Evolutionary conservation across 2,797 vertebrate genomes (phyloP).

Genomic region (Lindbergichthys nudifrons): DNA sequence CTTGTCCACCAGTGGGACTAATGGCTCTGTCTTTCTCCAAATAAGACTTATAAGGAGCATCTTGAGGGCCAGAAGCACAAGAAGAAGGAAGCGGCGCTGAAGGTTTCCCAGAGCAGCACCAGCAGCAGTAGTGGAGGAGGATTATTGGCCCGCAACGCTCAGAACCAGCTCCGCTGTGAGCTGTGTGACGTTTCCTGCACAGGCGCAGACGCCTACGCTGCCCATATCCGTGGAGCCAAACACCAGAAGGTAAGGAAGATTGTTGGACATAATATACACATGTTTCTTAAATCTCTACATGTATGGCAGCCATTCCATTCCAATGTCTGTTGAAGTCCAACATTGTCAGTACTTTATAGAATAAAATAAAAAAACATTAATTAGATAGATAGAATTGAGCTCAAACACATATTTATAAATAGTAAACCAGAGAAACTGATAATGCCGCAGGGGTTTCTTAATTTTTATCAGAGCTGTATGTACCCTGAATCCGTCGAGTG

Average conservation of each 20-base stretch:
- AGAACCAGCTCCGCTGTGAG: conserved; percentile 97
- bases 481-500: not conserved
- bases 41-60: conserved; percentile 96
- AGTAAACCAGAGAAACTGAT: too few relatives aligned
- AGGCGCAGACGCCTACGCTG: conserved; percentile 95
- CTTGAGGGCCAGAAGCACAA: conserved; percentile 99
- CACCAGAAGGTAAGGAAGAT: conserved; percentile 92
- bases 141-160: conserved; percentile 89
- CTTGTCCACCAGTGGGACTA: not conserved
- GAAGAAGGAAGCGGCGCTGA: conserved; percentile 96
- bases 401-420: too few relatives aligned
- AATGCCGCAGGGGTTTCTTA: too few relatives aligned
- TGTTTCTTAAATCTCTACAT: too few relatives aligned
- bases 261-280: too few relatives aligned
- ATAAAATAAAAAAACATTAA: too few relatives aligned
- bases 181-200: conserved; percentile 98
- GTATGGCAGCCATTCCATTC: too few relatives aligned
- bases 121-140: conserved; percentile 84
- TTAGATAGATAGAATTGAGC: too few relatives aligned
- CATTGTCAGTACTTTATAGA: too few relatives aligned
- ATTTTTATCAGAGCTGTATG: too few relatives aligned
- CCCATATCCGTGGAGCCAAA: conserved; percentile 97
- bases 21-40: not conserved
- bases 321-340: too few relatives aligned
- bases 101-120: conserved; percentile 91